Percentiles rank a stretch among this genome's conserved stretches.
Evolutionary conservation across 92 coral and sea anemone species (phyloP).

Genomic region (Epizoanthus scotinus): DNA sequence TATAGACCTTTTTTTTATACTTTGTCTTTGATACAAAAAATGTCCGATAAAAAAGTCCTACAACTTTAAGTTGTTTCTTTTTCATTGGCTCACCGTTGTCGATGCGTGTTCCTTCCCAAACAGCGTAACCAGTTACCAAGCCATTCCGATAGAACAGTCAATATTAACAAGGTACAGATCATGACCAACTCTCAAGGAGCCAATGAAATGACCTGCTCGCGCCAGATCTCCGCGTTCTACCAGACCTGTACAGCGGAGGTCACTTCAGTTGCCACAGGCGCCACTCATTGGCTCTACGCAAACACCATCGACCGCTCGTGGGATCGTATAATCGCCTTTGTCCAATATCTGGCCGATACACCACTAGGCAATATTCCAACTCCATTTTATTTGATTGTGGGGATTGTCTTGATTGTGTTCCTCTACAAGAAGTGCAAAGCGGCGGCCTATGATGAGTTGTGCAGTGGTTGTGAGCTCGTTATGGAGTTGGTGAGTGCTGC

Average conservation of each 20-base stretch:
- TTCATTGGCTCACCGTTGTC: too few species aligned
- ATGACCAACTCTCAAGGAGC: background rate
- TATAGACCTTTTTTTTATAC: too few species aligned
- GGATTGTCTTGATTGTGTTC: slow-evolving; percentile 13
- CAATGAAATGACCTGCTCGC: background rate
- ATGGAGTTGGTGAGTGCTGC: slow-evolving; percentile 56
- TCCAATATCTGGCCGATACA: background rate
- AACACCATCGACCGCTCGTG: slow-evolving; percentile 11
- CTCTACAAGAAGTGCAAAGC: slow-evolving; percentile 40
- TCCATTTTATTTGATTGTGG: slow-evolving; percentile 3
- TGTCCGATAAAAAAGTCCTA: too few species aligned
- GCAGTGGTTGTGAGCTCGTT: slow-evolving; percentile 46
- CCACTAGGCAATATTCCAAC: background rate
- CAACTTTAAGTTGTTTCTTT: too few species aligned
- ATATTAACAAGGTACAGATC: background rate
- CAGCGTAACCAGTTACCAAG: too few species aligned
- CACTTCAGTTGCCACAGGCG: background rate
- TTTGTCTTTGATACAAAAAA: too few species aligned
- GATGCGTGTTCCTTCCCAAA: too few species aligned
- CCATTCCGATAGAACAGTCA: too few species aligned
- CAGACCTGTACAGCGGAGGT: background rate
- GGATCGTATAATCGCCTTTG: background rate
- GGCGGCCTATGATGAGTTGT: slow-evolving; percentile 39
- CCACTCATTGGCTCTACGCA: background rate
- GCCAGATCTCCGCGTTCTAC: background rate